phyloP scores from a whole-genome alignment of 1,140 invertebrate genomes.

The Tachypleus tridentatus region DNA sequence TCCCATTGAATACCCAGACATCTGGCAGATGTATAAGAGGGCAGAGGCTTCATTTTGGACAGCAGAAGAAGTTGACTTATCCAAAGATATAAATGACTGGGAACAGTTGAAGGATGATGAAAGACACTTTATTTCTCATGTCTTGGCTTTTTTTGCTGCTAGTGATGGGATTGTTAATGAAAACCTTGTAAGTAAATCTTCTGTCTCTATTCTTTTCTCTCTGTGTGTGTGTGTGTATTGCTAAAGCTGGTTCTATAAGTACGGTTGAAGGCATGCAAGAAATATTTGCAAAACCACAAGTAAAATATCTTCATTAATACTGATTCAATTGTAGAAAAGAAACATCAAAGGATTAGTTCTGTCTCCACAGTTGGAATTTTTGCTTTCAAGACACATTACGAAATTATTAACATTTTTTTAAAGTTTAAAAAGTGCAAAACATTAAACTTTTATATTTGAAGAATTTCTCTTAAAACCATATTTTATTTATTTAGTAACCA shows the following conservation, averaged over 20 bases:
- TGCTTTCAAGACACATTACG: too few relatives aligned
- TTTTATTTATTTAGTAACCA: too few relatives aligned
- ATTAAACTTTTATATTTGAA: too few relatives aligned
- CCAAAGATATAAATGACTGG: constrained; percentile 84
- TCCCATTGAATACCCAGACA: constrained; percentile 84
- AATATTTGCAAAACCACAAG: too few relatives aligned
- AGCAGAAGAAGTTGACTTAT: constrained; percentile 87
- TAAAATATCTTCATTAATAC: too few relatives aligned
- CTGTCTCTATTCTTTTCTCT: background rate
- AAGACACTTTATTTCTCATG: constrained; percentile 89
- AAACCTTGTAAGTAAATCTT: constrained; percentile 54
- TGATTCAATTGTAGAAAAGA: too few relatives aligned
- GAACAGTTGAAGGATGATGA: constrained; percentile 67
- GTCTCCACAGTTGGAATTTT: too few relatives aligned
- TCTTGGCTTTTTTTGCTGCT: constrained; percentile 97
- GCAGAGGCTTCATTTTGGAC: constrained; percentile 99
- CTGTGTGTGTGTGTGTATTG: background rate
- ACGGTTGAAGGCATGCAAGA: too few relatives aligned
- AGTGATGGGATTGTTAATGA: constrained; percentile 99
- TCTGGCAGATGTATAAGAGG: constrained; percentile 98
- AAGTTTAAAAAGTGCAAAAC: too few relatives aligned
- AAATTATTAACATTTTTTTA: too few relatives aligned
- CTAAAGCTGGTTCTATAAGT: background rate
- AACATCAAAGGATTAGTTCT: too few relatives aligned
- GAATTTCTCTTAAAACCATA: too few relatives aligned